phyloP scores from a whole-genome alignment of 2,888 invertebrate genomes.

The Drosophila neonasuta region DNA sequence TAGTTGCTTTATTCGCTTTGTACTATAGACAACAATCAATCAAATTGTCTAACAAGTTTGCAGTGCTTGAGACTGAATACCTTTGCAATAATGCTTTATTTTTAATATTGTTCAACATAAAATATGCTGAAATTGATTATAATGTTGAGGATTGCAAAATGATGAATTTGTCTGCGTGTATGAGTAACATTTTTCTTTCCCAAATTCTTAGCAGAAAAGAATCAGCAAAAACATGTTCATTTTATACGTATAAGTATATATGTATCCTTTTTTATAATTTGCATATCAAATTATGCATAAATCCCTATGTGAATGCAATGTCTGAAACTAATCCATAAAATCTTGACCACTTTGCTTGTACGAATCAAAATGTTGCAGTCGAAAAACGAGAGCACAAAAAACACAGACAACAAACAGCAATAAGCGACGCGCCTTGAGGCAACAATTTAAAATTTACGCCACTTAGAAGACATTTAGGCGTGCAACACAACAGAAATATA shows the following conservation, averaged over 20 bases:
- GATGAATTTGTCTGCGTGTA: not conserved
- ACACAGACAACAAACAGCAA: conserved; percentile 28
- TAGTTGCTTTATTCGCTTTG: conserved; percentile 31
- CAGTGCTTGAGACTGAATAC: not conserved
- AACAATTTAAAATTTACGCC: conserved; percentile 73
- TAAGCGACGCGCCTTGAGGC: conserved; percentile 51
- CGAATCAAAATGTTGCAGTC: conserved; percentile 52
- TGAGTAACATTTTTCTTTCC: not conserved
- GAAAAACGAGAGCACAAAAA: conserved; percentile 25
- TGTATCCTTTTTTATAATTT: conserved; percentile 40
- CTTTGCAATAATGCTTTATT: not conserved
- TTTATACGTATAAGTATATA: conserved; percentile 21
- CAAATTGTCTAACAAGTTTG: conserved; percentile 40
- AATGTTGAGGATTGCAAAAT: not conserved
- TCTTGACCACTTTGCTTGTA: conserved; percentile 47
- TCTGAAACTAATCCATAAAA: conserved; percentile 60
- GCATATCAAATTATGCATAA: conserved; percentile 55
- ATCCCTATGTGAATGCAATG: conserved; percentile 18
- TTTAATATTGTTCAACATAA: not conserved
- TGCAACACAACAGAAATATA: conserved; percentile 57
- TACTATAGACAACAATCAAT: conserved; percentile 62
- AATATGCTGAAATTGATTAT: not conserved
- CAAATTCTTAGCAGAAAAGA: not conserved
- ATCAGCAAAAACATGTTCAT: not conserved
- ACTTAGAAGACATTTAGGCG: conserved; percentile 68